Conservation (phyloP, 2,888 invertebrate species). For the Diadegma fenestrale region DNA sequence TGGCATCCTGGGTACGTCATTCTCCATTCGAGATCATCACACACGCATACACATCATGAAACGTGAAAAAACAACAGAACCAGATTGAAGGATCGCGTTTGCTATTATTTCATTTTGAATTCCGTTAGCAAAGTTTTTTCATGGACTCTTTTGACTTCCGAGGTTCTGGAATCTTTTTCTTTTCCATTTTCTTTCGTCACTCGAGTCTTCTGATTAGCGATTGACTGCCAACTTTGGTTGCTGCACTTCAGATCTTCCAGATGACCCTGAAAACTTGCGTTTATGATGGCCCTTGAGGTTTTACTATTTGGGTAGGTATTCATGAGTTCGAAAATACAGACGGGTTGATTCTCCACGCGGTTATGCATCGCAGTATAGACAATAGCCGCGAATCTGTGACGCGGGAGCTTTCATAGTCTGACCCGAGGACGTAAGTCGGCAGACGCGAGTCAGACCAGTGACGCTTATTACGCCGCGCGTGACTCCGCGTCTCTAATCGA, state of each 20-base stretch:
- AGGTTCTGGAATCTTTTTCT: neutral
- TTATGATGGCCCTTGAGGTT: neutral
- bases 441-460: conserved; percentile 68
- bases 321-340: neutral
- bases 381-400: conserved; percentile 29
- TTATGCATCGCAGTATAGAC: conserved; percentile 32
- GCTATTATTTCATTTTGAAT: conserved; percentile 3
- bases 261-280: neutral
- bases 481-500: conserved; percentile 80
- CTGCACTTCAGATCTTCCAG: neutral
- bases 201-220: neutral
- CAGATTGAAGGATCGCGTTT: neutral
- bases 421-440: conserved; percentile 65
- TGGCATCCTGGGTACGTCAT: conserved; percentile 35
- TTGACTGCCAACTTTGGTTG: too few species aligned
- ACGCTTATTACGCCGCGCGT: conserved; percentile 77
- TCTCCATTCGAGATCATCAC: conserved; percentile 26
- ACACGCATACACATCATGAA: neutral
- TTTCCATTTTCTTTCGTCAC: neutral
- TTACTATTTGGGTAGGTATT: neutral
- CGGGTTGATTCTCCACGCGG: neutral
- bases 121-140: conserved; percentile 72
- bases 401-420: conserved; percentile 46
- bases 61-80: neutral
- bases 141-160: conserved; percentile 71